Percentiles rank a stretch among this genome's conserved stretches.
Evolutionary conservation across 2,113 vertebrate species (phyloP).

Genomic region (Tyrannus savana): DNA sequence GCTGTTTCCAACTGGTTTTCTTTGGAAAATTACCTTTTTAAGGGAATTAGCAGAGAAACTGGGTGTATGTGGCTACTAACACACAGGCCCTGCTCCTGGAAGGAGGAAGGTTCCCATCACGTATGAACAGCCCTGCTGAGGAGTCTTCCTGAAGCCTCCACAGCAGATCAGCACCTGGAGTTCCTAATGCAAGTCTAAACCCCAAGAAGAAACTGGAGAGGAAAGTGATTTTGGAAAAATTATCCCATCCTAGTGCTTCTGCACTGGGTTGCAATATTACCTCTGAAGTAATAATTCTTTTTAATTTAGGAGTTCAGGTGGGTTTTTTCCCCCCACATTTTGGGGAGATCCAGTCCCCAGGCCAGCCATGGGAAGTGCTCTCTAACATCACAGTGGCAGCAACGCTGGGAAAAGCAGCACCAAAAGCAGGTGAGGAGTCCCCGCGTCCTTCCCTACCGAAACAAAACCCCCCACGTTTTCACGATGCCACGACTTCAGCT

Average conservation of each 20-base stretch:
- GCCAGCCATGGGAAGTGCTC: not conserved
- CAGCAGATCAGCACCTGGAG: not conserved
- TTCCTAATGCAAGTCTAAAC: not conserved
- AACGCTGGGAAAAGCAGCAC: not conserved
- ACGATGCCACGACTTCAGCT: fast-evolving
- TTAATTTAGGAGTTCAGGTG: not conserved
- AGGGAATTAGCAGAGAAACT: not conserved
- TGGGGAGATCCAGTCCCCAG: not conserved
- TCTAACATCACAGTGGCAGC: not conserved
- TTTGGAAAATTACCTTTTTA: not conserved
- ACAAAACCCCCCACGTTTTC: not conserved
- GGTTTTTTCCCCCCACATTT: not conserved
- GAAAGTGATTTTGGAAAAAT: not conserved
- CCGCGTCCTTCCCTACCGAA: not conserved
- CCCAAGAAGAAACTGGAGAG: not conserved
- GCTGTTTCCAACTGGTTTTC: not conserved
- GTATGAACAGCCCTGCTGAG: not conserved
- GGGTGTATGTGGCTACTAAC: not conserved
- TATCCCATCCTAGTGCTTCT: not conserved
- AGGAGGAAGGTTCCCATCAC: not conserved
- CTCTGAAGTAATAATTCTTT: not conserved
- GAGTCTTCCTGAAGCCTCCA: not conserved
- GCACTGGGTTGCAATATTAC: not conserved
- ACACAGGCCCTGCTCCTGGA: not conserved
- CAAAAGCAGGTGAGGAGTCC: not conserved